Evolutionary conservation across 2,797 vertebrate species (phyloP), one percentile per base, ranked within the genome.

Genomic region (Gila robusta): DNA sequence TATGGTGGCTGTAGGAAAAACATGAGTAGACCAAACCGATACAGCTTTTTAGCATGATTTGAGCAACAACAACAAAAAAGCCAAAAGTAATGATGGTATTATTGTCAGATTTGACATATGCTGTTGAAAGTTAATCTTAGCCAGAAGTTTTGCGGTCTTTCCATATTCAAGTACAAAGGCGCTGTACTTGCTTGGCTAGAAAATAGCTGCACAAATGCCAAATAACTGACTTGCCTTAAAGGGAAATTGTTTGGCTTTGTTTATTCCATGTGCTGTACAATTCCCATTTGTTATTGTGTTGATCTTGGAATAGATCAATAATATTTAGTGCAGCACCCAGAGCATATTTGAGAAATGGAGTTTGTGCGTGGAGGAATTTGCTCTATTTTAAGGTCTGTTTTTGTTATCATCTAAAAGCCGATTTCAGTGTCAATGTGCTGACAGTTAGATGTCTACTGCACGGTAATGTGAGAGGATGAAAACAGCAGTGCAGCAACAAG

Each of bases 351-450:
- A 39, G 47, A 66, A 44, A 26, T 47, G 66, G 23, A 16, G 54
- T 77, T 76, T 56, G 54, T 47, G 17, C 26, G 4, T 79, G 39
- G 28, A 62, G 2, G 49, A 49, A 39, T 49, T 73, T 39, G 16
- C 79, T 85, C 88, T 89, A 81, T 88, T 88, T 86, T 86, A 66
- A 86, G 71, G 71, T 21, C 64, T 54, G 56, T 49, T 66, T 82
- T 73, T 82, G 39, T 82, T 72, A 56, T 35, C 54, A 23, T 72
- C 26, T 66, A 16, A 56, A 35, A 17, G 49, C 14, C n/a, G 56
- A 86, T 85, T 79, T 59, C 41, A 81, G 47, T 44, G 41, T 21
- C 26, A 26, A 49, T 70, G 76, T 81, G 81, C 54, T 86, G 87
- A 83, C 81, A 81, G 81, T 39, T 69, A 37, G 56, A 73, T 77